Conservation (phyloP, 2,113 vertebrate genomes). For the Onychorhynchus coronatus region DNA sequence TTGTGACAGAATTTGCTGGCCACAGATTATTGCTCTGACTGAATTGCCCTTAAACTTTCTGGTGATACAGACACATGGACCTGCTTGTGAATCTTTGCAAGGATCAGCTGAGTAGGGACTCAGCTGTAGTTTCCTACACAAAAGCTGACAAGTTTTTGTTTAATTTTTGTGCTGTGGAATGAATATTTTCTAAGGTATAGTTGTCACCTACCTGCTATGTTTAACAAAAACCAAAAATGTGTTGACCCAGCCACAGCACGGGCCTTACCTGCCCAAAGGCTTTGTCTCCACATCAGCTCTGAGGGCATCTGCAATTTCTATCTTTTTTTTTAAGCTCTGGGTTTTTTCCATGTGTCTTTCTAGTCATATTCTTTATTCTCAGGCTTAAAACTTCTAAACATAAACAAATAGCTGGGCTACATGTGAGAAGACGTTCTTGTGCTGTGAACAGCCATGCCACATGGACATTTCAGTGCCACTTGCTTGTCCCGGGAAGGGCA, state of each 20-base stretch:
- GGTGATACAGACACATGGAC: not conserved
- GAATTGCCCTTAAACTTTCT: not conserved
- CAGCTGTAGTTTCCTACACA: not conserved
- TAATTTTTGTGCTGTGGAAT: not conserved
- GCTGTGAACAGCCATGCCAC: not conserved
- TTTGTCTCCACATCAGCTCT: not conserved
- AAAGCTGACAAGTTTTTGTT: not conserved
- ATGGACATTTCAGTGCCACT: rapidly evolving
- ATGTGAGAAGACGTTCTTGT: not conserved
- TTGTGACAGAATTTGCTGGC: not conserved
- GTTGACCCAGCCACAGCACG: not conserved
- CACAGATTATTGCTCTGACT: not conserved
- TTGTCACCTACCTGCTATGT: not conserved
- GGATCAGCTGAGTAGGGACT: not conserved
- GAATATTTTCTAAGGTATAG: not conserved
- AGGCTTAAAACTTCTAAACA: not conserved
- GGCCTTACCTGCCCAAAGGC: not conserved
- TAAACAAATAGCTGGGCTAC: not conserved
- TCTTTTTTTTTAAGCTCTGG: not conserved
- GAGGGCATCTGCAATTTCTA: not conserved
- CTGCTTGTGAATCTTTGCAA: not conserved
- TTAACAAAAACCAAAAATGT: not conserved
- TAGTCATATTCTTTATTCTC: not conserved
- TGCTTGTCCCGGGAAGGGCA: not conserved
- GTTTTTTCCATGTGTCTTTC: not conserved